These are phyloP conservation scores for Stenopsyche tienmushanensis DNA, from an alignment of 1,140 invertebrate genomes.

Conservation along the genomic window DNA sequence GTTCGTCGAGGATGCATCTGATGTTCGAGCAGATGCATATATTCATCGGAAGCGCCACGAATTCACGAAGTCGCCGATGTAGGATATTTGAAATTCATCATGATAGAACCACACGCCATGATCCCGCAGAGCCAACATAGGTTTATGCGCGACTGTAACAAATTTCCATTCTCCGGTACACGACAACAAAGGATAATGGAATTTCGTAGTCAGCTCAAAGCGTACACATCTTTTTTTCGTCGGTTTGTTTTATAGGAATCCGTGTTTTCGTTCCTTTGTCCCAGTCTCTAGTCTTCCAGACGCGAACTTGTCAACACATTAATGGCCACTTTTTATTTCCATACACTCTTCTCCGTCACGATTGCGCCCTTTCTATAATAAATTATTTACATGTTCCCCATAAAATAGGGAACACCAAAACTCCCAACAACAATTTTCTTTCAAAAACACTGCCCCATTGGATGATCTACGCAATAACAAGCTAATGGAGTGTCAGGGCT, in stretches of 20 bases:
- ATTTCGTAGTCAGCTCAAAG: slow-evolving; percentile 37
- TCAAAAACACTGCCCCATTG: too few relatives aligned
- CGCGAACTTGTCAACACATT: slow-evolving; percentile 30
- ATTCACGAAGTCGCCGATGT: slow-evolving; percentile 27
- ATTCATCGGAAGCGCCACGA: slow-evolving; percentile 28
- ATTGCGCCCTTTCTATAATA: too few relatives aligned
- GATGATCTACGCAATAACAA: too few relatives aligned
- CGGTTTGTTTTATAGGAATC: slow-evolving; percentile 32
- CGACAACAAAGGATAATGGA: slow-evolving; percentile 40
- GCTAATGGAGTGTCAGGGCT: too few relatives aligned
- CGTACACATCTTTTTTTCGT: slow-evolving; percentile 21
- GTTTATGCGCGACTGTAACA: slow-evolving; percentile 25
- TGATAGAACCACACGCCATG: slow-evolving; percentile 27
- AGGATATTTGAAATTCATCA: slow-evolving; percentile 40
- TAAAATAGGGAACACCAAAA: too few relatives aligned
- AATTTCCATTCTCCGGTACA: slow-evolving; percentile 36
- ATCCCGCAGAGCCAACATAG: slow-evolving; percentile 1
- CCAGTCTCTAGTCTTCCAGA: slow-evolving; percentile 13
- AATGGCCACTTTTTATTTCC: slow-evolving; percentile 28
- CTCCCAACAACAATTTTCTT: too few relatives aligned
- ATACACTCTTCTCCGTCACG: too few relatives aligned
- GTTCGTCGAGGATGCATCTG: too few relatives aligned
- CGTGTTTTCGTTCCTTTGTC: slow-evolving; percentile 36
- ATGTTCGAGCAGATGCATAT: slow-evolving; percentile 23
- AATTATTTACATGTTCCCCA: too few relatives aligned